Evolutionary conservation across 2,797 vertebrate species (phyloP).

Genomic region (Crypturellus tataupa): DNA sequence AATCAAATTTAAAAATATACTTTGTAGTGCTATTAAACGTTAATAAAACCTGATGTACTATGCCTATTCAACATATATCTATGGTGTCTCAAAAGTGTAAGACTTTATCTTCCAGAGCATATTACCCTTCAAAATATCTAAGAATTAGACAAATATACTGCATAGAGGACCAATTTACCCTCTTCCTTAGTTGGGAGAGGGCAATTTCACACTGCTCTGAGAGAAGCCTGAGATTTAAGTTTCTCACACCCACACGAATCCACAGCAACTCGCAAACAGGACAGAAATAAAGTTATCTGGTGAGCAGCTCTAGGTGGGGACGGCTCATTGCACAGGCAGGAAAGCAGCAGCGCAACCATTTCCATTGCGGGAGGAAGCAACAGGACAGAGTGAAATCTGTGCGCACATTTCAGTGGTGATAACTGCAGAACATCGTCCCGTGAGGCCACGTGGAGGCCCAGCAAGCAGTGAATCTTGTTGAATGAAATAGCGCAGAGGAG

Average conservation of each 20-base stretch:
- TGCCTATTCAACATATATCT: not conserved
- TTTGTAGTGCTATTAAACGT: not conserved
- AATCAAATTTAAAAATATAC: rapidly evolving
- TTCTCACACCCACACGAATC: not conserved
- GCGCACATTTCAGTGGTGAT: no score
- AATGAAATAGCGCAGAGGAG: not conserved
- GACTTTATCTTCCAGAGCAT: not conserved
- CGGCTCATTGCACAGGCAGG: not conserved
- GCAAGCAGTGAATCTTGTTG: not conserved
- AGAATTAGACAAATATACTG: not conserved
- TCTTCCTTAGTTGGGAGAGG: rapidly evolving
- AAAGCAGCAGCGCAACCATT: not conserved
- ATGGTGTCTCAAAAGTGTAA: not conserved
- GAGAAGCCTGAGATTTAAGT: not conserved
- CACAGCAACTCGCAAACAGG: not conserved
- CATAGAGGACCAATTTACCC: not conserved
- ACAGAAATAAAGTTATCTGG: not conserved
- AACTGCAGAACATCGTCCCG: no score
- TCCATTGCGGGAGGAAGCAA: not conserved
- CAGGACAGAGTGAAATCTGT: not conserved
- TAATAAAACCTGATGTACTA: rapidly evolving
- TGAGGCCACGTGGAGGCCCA: not conserved
- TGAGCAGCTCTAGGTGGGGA: not conserved
- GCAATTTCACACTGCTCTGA: not conserved
- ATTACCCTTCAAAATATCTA: not conserved